These are phyloP conservation scores for Batillaria attramentaria DNA, from an alignment of 1,140 invertebrate species.

Conservation along the genomic window DNA sequence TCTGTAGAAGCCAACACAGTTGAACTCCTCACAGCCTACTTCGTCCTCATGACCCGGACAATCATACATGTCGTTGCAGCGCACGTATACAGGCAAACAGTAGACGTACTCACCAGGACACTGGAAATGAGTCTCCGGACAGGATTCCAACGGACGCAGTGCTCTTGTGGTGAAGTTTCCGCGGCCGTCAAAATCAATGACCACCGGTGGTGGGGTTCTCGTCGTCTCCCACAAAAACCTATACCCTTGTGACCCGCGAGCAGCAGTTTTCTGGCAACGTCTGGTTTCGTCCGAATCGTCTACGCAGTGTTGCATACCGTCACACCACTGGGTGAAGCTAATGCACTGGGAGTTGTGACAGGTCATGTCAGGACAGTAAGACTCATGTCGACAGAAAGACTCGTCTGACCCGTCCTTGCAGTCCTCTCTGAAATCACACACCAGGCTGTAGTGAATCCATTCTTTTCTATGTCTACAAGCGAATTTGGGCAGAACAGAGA, in stretches of 20 bases:
- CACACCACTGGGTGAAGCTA: not conserved
- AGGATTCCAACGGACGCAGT: not conserved
- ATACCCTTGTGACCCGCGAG: not conserved
- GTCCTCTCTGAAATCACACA: conserved; percentile 31
- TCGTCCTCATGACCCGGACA: conserved; percentile 18
- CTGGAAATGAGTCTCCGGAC: conserved; percentile 20
- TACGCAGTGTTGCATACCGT: conserved; percentile 6
- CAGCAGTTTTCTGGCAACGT: not conserved
- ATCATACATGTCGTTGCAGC: conserved; percentile 25
- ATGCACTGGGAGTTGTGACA: conserved; percentile 20
- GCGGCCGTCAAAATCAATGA: conserved; percentile 2
- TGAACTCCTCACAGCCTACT: not conserved
- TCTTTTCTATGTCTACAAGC: not conserved
- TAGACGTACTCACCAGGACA: conserved; percentile 10
- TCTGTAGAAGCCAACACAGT: conserved; percentile 33
- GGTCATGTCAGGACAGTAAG: not conserved
- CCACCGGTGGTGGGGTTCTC: not conserved
- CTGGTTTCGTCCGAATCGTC: conserved; percentile 16
- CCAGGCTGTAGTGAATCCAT: not conserved
- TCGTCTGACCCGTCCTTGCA: conserved; percentile 21
- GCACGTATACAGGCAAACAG: conserved; percentile 5
- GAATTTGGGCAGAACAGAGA: not conserved
- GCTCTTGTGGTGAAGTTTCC: not conserved
- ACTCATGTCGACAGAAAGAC: not conserved
- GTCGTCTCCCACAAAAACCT: not conserved